Evolutionary conservation across 30 jellyfish, hydroid and myxozoan genomes (phyloP).

Genomic region (Phacellophora camtschatica): DNA sequence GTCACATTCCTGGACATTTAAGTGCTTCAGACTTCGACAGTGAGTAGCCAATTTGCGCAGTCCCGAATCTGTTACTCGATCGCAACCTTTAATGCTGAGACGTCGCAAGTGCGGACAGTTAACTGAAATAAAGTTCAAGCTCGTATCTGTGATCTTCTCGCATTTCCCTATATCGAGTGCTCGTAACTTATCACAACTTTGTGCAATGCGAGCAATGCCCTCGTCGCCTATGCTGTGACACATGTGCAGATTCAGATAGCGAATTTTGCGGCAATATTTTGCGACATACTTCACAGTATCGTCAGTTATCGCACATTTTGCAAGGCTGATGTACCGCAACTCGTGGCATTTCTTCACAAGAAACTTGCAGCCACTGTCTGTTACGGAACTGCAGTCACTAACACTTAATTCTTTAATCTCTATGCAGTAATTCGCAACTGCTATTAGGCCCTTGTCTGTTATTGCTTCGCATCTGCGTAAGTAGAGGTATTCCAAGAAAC

Average conservation of each 20-base stretch:
- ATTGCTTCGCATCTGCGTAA: constrained; percentile 75
- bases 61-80: constrained; percentile 77
- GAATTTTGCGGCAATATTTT: constrained; percentile 41
- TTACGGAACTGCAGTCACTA: constrained; percentile 63
- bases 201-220: constrained; percentile 68
- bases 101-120: constrained; percentile 80
- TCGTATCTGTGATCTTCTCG: constrained; percentile 63
- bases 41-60: constrained; percentile 74
- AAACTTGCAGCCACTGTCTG: constrained; percentile 69
- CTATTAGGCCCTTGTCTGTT: constrained; percentile 66
- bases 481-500: constrained; percentile 71
- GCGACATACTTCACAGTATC: constrained; percentile 61
- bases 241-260: constrained; percentile 70
- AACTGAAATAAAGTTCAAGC: constrained; percentile 63
- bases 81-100: constrained; percentile 72
- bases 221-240: constrained; percentile 76
- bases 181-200: constrained; percentile 52
- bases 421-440: constrained; percentile 71
- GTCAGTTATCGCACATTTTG: constrained; percentile 78
- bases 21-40: constrained; percentile 59
- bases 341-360: constrained; percentile 60
- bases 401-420: constrained; percentile 75
- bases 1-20: constrained; percentile 71
- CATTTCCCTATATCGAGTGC: constrained; percentile 85
- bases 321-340: constrained; percentile 79